Evolutionary conservation across 2,113 vertebrate genomes (phyloP).

Genomic region (Xyrauchen texanus): DNA sequence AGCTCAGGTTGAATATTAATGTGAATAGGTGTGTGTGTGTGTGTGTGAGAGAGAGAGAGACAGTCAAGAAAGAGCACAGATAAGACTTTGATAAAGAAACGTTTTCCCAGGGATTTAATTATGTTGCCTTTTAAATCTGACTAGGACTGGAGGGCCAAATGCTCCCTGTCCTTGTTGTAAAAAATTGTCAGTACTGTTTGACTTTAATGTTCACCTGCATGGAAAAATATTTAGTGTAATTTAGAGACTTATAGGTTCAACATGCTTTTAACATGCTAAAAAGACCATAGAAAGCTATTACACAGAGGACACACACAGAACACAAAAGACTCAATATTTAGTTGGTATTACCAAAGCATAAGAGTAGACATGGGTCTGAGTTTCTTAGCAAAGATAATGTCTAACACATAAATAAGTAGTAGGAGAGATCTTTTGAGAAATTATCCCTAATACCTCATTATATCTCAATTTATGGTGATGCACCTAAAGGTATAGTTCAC

Average conservation of each 20-base stretch:
- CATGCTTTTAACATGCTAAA: background rate
- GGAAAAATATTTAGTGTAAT: background rate
- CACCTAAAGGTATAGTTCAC: too few relatives aligned
- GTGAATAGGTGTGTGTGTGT: conserved; percentile 22
- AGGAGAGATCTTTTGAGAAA: background rate
- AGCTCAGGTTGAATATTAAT: conserved; percentile 36
- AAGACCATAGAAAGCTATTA: too few relatives aligned
- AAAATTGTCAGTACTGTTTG: conserved; percentile 36
- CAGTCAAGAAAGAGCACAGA: conserved; percentile 33
- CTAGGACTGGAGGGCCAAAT: conserved; percentile 35
- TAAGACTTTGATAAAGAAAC: conserved; percentile 57
- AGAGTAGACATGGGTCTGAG: background rate
- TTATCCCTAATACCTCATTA: too few relatives aligned
- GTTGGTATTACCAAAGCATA: too few relatives aligned
- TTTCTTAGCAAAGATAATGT: background rate
- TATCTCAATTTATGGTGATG: too few relatives aligned
- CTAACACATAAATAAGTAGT: too few relatives aligned
- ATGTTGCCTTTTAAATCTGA: conserved; percentile 47
- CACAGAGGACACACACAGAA: too few relatives aligned
- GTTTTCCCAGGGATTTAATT: conserved; percentile 55
- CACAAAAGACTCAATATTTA: too few relatives aligned
- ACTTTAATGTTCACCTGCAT: conserved; percentile 30
- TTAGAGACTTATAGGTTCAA: conserved; percentile 1
- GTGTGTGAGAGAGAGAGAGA: background rate
- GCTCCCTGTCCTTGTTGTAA: conserved; percentile 43